Percentiles rank a stretch among this genome's conserved stretches.
phyloP scores from a whole-genome alignment of 2,113 vertebrate species.

The Cebus imitator region DNA sequence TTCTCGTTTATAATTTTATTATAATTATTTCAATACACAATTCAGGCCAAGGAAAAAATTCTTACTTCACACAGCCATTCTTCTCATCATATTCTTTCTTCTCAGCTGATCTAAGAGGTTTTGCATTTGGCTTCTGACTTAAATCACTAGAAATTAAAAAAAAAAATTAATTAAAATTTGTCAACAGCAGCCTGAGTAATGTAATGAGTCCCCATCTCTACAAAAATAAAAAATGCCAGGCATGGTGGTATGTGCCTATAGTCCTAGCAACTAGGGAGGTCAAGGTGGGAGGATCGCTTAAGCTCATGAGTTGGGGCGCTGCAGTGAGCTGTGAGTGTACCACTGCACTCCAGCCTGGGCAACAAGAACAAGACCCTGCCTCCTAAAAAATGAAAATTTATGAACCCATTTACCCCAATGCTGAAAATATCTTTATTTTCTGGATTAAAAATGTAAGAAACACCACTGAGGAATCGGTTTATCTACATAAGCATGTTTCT shows the following conservation, averaged over 20 bases:
- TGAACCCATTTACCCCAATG: background rate
- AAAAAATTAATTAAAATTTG: background rate
- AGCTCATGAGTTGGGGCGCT: no score
- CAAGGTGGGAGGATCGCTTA: no score
- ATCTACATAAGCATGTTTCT: background rate
- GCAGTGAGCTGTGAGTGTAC: no score
- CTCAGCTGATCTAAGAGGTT: constrained; percentile 47
- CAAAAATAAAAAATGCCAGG: no score
- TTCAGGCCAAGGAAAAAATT: background rate
- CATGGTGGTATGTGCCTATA: no score
- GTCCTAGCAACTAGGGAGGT: no score
- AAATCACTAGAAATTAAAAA: constrained; percentile 56
- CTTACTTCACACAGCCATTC: constrained; percentile 76
- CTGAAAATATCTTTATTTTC: background rate
- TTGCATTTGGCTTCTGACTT: constrained; percentile 31
- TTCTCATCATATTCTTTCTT: constrained; percentile 68
- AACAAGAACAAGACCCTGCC: no score
- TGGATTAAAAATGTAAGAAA: background rate
- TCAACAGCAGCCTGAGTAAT: background rate
- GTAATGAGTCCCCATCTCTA: no score
- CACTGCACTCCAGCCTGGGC: no score
- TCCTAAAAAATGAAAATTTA: background rate
- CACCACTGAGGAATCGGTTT: background rate
- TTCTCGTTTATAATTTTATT: background rate
- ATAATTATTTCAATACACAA: constrained; percentile 7